phyloP scores from a whole-genome alignment of 2,113 vertebrate species.

The Pomatorhinus ruficollis region DNA sequence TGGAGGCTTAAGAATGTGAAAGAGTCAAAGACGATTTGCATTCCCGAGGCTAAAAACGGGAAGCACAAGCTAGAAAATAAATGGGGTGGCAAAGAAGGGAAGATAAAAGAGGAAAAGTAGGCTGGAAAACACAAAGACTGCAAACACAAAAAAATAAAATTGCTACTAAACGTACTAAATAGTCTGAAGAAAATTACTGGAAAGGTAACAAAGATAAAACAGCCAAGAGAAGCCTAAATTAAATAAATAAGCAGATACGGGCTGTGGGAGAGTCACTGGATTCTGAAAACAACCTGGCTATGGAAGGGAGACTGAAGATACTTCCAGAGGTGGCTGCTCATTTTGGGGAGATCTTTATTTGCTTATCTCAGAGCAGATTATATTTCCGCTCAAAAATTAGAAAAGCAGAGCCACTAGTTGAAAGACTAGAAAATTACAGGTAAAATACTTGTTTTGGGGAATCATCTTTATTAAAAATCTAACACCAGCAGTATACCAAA shows the following conservation, averaged over 20 bases:
- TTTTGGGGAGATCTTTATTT: not conserved
- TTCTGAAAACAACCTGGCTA: not conserved
- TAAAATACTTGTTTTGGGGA: not conserved
- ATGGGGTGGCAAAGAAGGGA: not conserved
- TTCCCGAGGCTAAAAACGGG: not conserved
- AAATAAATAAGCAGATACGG: not conserved
- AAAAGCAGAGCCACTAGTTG: not conserved
- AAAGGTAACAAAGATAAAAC: not conserved
- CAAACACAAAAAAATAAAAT: not conserved
- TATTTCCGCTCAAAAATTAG: not conserved
- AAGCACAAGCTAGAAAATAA: constrained; percentile 30
- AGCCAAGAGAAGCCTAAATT: not conserved
- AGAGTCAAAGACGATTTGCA: constrained; percentile 39
- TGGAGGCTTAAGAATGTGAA: constrained; percentile 48
- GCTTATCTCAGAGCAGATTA: not conserved
- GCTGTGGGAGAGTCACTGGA: not conserved
- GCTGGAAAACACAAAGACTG: not conserved
- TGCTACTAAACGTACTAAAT: not conserved
- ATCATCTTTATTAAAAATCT: not conserved
- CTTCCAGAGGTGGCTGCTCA: not conserved
- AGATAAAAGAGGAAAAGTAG: not conserved
- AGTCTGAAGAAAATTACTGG: not conserved
- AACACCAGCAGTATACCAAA: not conserved
- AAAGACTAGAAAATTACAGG: not conserved
- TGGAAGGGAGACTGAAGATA: not conserved